Evolutionary conservation across 2,797 vertebrate species (phyloP).

Genomic region (Glossophaga mutica): DNA sequence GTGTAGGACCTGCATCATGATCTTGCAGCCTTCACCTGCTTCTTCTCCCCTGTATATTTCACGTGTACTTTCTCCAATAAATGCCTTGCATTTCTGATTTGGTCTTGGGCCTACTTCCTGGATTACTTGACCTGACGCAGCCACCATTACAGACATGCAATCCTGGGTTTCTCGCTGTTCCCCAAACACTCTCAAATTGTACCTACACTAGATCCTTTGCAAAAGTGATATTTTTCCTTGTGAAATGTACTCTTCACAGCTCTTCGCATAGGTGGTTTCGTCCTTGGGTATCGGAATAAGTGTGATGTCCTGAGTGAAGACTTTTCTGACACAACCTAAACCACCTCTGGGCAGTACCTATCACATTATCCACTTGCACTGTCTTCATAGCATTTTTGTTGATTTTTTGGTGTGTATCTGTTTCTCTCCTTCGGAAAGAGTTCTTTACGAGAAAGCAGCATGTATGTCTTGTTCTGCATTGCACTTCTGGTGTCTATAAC

Average conservation of each 20-base stretch:
- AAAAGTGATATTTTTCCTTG: background rate
- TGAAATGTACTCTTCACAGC: background rate
- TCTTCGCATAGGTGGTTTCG: background rate
- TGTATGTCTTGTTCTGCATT: background rate
- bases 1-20: background rate
- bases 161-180: background rate
- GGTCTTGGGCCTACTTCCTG: background rate
- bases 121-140: too few relatives aligned
- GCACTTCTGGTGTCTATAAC: background rate
- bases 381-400: background rate
- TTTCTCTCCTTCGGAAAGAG: background rate
- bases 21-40: background rate
- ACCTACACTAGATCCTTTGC: background rate
- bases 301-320: background rate
- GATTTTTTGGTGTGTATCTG: background rate
- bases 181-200: background rate
- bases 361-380: background rate
- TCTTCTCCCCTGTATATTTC: background rate
- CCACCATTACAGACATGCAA: fast-evolving
- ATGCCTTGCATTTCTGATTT: background rate
- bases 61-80: background rate
- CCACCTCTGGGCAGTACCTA: background rate
- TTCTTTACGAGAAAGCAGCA: background rate
- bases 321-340: background rate
- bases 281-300: background rate